Percentiles rank a stretch among this genome's conserved stretches.
phyloP scores from a whole-genome alignment of 92 coral and sea anemone genomes.

The Heteractis magnifica region DNA sequence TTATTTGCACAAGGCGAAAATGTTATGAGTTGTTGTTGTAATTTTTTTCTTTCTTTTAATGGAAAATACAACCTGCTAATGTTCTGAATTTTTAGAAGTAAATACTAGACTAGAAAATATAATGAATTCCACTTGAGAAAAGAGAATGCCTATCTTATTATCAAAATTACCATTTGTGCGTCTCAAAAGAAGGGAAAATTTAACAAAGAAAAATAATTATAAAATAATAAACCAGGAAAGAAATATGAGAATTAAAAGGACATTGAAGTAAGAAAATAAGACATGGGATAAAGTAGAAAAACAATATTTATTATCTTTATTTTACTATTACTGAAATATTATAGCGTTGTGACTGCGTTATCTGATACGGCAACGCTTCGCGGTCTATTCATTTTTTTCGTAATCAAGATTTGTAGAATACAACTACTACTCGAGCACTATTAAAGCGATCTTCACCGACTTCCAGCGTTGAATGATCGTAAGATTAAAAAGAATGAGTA shows the following conservation, averaged over 20 bases:
- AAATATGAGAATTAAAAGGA: no score
- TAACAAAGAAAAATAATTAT: no score
- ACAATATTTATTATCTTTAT: neutral
- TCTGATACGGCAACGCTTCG: neutral
- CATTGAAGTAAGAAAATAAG: no score
- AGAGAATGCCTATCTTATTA: neutral
- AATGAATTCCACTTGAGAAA: neutral
- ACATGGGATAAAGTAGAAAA: no score
- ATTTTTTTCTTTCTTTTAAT: neutral
- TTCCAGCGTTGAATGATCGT: no score
- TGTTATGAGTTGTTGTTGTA: neutral
- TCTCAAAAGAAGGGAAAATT: no score
- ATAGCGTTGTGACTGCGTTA: neutral
- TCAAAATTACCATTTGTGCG: neutral
- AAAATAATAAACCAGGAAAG: no score
- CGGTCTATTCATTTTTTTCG: neutral
- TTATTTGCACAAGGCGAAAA: neutral
- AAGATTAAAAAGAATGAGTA: no score
- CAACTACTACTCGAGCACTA: neutral
- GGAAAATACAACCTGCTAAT: constrained; percentile 1
- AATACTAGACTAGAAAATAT: neutral
- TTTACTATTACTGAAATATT: neutral
- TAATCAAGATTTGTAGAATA: no score
- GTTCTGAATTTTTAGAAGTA: neutral
- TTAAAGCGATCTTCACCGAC: neutral